Evolutionary conservation across 2,888 invertebrate genomes (phyloP).

Genomic region (Hoplodrina ambigua): DNA sequence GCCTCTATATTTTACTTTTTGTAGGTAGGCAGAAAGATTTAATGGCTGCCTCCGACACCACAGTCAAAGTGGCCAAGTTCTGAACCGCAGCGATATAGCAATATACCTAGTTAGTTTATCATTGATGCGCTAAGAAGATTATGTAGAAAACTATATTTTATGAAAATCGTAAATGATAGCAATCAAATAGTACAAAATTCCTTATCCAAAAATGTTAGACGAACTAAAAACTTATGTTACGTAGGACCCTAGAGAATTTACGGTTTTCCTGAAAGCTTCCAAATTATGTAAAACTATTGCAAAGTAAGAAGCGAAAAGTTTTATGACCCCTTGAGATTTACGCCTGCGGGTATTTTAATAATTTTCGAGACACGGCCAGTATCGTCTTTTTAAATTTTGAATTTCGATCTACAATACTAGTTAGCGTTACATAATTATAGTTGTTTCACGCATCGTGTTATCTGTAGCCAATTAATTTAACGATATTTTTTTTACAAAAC

Average conservation of each 20-base stretch:
- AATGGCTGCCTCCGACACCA: too few species aligned
- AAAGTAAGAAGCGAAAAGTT: slow-evolving; percentile 50
- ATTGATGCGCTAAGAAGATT: too few species aligned
- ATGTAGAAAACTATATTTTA: too few species aligned
- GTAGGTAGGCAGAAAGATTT: too few species aligned
- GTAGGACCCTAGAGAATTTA: not conserved
- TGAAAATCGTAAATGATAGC: not conserved
- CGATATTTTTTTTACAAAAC: not conserved
- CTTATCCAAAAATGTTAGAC: not conserved
- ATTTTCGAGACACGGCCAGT: not conserved
- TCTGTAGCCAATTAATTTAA: not conserved
- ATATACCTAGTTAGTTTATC: too few species aligned
- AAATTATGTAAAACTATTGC: slow-evolving; percentile 51
- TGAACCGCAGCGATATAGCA: too few species aligned
- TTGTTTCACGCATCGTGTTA: not conserved
- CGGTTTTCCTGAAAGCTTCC: slow-evolving; percentile 21
- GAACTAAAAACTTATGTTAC: not conserved
- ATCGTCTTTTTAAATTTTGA: not conserved
- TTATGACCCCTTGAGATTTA: slow-evolving; percentile 23
- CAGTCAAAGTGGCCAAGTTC: too few species aligned
- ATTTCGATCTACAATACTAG: not conserved
- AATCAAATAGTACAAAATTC: not conserved
- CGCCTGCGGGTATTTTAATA: slow-evolving; percentile 14
- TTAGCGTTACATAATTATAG: rapidly evolving
- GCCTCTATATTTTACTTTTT: too few species aligned